phyloP scores from a whole-genome alignment of 2,888 invertebrate genomes.

The Sphaerophoria taeniata region DNA sequence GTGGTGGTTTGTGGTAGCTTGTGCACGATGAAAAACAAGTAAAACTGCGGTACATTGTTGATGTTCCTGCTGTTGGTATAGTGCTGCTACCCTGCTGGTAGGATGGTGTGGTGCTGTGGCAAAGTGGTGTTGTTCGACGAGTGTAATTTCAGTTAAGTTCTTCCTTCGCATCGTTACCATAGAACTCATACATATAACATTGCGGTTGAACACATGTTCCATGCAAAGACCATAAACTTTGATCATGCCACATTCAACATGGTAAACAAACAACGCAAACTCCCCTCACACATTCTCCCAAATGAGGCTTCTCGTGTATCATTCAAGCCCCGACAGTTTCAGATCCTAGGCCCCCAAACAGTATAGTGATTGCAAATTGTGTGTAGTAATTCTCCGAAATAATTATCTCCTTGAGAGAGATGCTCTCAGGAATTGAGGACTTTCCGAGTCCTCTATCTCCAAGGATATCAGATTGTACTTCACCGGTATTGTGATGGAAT shows the following conservation, averaged over 20 bases:
- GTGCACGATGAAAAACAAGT: too few species aligned
- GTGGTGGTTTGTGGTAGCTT: too few species aligned
- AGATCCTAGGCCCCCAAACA: too few species aligned
- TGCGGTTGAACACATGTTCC: constrained; percentile 73
- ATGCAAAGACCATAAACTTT: constrained; percentile 72
- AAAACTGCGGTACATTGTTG: constrained; percentile 47
- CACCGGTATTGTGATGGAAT: too few species aligned
- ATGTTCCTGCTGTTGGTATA: constrained; percentile 11
- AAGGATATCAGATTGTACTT: too few species aligned
- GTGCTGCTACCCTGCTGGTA: too few species aligned
- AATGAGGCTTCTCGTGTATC: not conserved
- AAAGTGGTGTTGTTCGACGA: constrained; percentile 36
- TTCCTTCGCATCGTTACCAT: constrained; percentile 72
- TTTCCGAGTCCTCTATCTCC: too few species aligned
- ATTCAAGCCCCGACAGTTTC: too few species aligned
- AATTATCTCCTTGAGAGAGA: too few species aligned
- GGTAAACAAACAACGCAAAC: constrained; percentile 33
- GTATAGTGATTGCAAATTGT: too few species aligned
- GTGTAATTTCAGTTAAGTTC: constrained; percentile 69
- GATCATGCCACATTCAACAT: constrained; percentile 63
- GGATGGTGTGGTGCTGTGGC: constrained; percentile 38
- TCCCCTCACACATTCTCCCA: not conserved
- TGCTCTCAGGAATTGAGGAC: too few species aligned
- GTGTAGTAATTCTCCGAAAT: too few species aligned
- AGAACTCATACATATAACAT: constrained; percentile 70